Evolutionary conservation across 1,140 invertebrate genomes (phyloP).

Genomic region (Camponotus vicinus): DNA sequence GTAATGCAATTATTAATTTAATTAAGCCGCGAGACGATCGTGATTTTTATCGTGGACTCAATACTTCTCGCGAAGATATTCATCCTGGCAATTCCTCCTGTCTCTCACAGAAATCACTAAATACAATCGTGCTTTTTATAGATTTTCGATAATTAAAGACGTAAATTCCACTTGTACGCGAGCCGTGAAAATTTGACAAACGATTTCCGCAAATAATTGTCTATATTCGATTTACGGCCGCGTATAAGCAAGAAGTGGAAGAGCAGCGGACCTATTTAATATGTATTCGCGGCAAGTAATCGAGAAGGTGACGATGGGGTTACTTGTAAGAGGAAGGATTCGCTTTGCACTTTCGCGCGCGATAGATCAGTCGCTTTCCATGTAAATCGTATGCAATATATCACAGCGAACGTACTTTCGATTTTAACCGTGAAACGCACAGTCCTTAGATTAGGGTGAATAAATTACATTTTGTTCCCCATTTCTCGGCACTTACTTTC

Average conservation of each 20-base stretch:
- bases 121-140: slow-evolving; percentile 46
- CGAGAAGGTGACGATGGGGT: slow-evolving; percentile 16
- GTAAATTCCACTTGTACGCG: not conserved
- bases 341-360: slow-evolving; percentile 33
- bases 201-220: not conserved
- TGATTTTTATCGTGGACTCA: slow-evolving; percentile 10
- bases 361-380: slow-evolving; percentile 35
- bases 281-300: slow-evolving; percentile 42
- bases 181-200: slow-evolving; percentile 27
- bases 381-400: slow-evolving; percentile 40
- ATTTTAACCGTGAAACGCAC: slow-evolving; percentile 41
- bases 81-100: slow-evolving; percentile 9
- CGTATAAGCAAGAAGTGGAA: slow-evolving; percentile 29
- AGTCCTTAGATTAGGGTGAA: not conserved
- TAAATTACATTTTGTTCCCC: slow-evolving; percentile 29
- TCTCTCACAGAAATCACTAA: slow-evolving; percentile 26
- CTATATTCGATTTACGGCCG: slow-evolving; percentile 24
- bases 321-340: slow-evolving; percentile 21
- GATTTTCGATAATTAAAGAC: slow-evolving; percentile 60
- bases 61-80: slow-evolving; percentile 21
- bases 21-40: slow-evolving; percentile 9
- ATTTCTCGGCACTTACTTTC: not conserved
- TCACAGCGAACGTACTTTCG: slow-evolving; percentile 36
- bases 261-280: slow-evolving; percentile 24
- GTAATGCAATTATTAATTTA: slow-evolving; percentile 55